These are phyloP conservation scores for Probaryconus sp. DNA, from an alignment of 1,140 invertebrate species.

Conservation along the genomic window DNA sequence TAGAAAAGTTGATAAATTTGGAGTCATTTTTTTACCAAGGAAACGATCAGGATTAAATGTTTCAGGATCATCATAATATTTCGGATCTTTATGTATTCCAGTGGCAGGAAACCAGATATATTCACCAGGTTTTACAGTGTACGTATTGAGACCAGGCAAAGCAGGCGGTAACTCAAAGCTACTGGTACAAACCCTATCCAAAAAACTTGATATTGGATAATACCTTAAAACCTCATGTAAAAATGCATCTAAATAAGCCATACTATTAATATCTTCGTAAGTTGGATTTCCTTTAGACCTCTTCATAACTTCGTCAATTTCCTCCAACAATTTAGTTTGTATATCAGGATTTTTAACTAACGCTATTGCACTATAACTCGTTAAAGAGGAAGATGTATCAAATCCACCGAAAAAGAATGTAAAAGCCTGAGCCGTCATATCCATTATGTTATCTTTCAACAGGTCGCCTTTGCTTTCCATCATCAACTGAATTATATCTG, in stretches of 20 bases:
- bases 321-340: conserved; percentile 80
- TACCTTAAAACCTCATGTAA: conserved; percentile 80
- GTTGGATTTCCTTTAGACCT: conserved; percentile 63
- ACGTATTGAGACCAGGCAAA: conserved; percentile 65
- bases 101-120: conserved; percentile 66
- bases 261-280: conserved; percentile 73
- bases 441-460: background rate
- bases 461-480: conserved; percentile 64
- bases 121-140: conserved; percentile 67
- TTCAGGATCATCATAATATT: conserved; percentile 80
- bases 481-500: conserved; percentile 79
- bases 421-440: conserved; percentile 31
- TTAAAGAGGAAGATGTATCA: conserved; percentile 80
- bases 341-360: conserved; percentile 80
- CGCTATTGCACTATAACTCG: conserved; percentile 77
- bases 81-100: conserved; percentile 77
- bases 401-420: no score
- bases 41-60: conserved; percentile 80
- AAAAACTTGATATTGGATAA: conserved; percentile 61
- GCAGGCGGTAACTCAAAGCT: conserved; percentile 8
- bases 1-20: background rate
- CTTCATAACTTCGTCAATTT: conserved; percentile 76
- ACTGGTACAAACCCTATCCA: background rate
- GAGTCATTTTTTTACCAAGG: conserved; percentile 52
- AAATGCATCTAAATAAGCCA: conserved; percentile 77